These are phyloP conservation scores for Panthera leo DNA, from an alignment of 2,113 vertebrate species.

Conservation along the genomic window DNA sequence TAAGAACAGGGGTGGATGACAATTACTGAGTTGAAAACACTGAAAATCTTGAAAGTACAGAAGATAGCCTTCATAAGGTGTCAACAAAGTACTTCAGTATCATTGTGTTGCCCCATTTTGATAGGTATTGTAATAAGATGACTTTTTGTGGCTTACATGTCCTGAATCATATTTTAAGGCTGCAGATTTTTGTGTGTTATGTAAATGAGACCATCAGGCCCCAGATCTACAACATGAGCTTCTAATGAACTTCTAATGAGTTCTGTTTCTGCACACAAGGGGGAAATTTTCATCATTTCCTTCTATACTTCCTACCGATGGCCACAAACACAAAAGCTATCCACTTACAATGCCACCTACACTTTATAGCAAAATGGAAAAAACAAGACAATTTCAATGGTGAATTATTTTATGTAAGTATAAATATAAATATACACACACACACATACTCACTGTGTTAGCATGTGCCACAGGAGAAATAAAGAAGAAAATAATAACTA, in stretches of 20 bases:
- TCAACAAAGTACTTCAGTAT: not conserved
- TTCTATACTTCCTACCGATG: fast-evolving
- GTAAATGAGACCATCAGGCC: not conserved
- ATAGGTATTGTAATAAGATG: fast-evolving
- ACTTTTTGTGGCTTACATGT: not conserved
- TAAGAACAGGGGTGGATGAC: not conserved
- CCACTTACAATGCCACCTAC: fast-evolving
- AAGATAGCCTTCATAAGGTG: not conserved
- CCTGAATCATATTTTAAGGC: not conserved
- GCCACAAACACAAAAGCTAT: not conserved
- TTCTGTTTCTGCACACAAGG: not conserved
- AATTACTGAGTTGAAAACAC: not conserved
- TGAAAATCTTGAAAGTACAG: not conserved
- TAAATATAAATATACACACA: not conserved
- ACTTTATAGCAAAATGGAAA: not conserved
- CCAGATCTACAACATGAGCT: not conserved
- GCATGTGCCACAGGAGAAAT: not conserved
- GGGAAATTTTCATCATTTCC: not conserved
- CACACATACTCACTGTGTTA: not conserved
- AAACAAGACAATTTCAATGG: not conserved
- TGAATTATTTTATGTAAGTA: not conserved
- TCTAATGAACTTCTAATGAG: not conserved
- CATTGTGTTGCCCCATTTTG: not conserved
- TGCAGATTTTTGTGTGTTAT: not conserved
- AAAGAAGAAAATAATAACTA: not conserved